A percentile compares a stretch with the other conserved stretches of the same genome.
Evolutionary conservation across 1,140 invertebrate species (phyloP).

Genomic region (Bombus superbus): DNA sequence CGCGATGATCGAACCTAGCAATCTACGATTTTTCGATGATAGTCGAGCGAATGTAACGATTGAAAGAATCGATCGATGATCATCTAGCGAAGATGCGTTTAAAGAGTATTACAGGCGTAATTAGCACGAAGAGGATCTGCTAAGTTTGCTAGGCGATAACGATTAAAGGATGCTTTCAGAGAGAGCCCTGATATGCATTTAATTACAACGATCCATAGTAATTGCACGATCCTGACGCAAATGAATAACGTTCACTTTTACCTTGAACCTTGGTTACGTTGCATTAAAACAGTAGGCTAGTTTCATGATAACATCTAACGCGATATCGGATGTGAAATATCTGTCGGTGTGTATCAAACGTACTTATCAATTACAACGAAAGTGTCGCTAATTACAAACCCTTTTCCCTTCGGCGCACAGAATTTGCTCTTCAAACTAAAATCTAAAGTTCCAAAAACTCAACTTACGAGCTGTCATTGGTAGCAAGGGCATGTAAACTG

Average conservation of each 20-base stretch:
- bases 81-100: neutral
- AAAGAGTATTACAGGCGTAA: neutral
- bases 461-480: neutral
- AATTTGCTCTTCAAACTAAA: neutral
- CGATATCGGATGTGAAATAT: neutral
- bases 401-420: neutral
- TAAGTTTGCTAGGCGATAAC: neutral
- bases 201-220: slow-evolving; percentile 26
- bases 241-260: neutral
- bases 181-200: neutral
- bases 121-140: neutral
- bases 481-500: slow-evolving; percentile 36
- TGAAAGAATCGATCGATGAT: neutral
- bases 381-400: neutral
- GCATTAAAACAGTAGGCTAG: neutral
- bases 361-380: neutral
- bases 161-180: neutral
- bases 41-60: neutral
- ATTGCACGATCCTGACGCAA: neutral
- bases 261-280: too few relatives aligned
- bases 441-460: too few relatives aligned
- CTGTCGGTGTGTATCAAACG: neutral
- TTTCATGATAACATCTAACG: neutral
- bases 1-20: neutral
- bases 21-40: neutral